phyloP scores from a whole-genome alignment of 2,888 invertebrate species.

The Machimus rusticus region DNA sequence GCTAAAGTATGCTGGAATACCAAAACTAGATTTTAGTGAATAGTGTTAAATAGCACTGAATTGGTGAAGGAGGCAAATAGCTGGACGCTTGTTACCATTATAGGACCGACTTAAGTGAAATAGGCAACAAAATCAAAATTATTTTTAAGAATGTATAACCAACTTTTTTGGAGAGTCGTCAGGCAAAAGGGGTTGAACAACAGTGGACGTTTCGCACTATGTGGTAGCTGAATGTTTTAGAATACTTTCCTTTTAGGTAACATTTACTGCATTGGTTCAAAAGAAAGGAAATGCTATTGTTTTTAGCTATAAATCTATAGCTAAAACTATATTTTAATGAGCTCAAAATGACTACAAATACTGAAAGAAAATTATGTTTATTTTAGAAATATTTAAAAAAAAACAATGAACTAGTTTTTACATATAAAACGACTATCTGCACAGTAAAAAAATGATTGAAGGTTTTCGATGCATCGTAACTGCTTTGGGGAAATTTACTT shows the following conservation, averaged over 20 bases:
- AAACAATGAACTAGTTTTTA: too few relatives aligned
- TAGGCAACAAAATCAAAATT: conserved; percentile 29
- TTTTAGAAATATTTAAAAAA: too few relatives aligned
- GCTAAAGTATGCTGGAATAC: conserved; percentile 1
- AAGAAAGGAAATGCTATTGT: background rate
- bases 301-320: background rate
- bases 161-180: background rate
- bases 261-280: background rate
- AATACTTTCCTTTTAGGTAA: background rate
- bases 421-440: too few relatives aligned
- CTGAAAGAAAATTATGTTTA: background rate
- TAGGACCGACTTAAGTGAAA: background rate
- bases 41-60: background rate
- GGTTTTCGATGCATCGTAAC: too few relatives aligned
- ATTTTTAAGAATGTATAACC: conserved; percentile 3
- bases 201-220: background rate
- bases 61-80: background rate
- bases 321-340: too few relatives aligned
- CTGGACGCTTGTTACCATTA: background rate
- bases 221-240: background rate
- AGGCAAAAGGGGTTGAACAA: background rate
- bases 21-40: background rate
- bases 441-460: too few relatives aligned
- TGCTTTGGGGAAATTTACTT: too few relatives aligned
- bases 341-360: too few relatives aligned